Percentiles rank a stretch among this genome's conserved stretches.
Evolutionary conservation across 2,797 vertebrate species (phyloP).

Genomic region (Pachyuromys duprasi): DNA sequence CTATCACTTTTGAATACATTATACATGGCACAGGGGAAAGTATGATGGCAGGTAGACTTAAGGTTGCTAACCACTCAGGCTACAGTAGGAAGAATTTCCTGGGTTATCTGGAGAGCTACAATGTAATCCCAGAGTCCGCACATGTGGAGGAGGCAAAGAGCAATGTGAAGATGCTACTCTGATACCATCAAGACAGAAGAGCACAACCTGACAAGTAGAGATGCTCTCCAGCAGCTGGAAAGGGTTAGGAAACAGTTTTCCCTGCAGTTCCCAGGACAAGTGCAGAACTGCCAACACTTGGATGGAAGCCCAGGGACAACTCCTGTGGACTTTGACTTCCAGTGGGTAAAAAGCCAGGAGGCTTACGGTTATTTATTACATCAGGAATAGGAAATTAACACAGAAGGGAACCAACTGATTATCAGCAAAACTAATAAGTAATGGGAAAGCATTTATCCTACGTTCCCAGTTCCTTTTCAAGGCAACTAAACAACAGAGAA

Average conservation of each 20-base stretch:
- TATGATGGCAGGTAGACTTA: background rate
- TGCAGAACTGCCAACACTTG: background rate
- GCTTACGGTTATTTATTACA: background rate
- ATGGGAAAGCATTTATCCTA: background rate
- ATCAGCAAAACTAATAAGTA: conserved; percentile 34
- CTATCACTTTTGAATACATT: background rate
- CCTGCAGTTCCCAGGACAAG: background rate
- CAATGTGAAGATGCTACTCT: background rate
- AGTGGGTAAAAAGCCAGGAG: background rate
- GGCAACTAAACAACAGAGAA: background rate
- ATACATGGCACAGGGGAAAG: background rate
- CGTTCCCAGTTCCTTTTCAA: background rate
- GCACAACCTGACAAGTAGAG: background rate
- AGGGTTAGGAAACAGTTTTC: background rate
- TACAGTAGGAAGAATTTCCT: background rate
- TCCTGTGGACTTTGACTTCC: background rate
- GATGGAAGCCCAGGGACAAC: background rate
- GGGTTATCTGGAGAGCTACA: background rate
- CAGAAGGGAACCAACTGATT: background rate
- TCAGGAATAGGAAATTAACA: background rate
- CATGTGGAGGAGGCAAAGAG: background rate
- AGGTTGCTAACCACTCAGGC: background rate
- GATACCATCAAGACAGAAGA: background rate
- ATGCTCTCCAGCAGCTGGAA: background rate
- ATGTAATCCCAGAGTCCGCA: background rate